phyloP scores from a whole-genome alignment of 2,797 vertebrate genomes.

The Chelon labrosus region DNA sequence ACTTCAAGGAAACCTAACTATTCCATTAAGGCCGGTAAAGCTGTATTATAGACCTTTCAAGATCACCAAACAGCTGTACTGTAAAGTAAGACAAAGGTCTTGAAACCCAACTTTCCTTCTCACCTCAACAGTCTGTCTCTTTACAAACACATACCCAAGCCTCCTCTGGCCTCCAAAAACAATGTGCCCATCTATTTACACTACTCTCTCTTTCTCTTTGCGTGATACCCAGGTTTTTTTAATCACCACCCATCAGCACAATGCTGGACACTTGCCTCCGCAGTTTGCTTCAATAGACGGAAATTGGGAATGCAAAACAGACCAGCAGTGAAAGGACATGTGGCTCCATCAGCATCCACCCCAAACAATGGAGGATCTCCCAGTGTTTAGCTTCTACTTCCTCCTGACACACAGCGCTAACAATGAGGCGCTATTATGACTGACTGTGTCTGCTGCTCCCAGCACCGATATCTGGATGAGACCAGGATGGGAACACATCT shows the following conservation, averaged over 20 bases:
- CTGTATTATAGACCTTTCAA: slow-evolving; percentile 19
- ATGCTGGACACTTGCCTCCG: slow-evolving; percentile 77
- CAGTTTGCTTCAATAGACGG: slow-evolving; percentile 76
- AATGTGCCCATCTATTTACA: slow-evolving; percentile 65
- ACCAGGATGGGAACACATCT: slow-evolving; percentile 38
- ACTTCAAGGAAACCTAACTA: too few species aligned
- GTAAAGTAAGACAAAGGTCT: slow-evolving; percentile 38
- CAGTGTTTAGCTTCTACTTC: slow-evolving; percentile 77
- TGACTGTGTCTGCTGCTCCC: slow-evolving; percentile 47
- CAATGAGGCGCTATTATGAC: slow-evolving; percentile 74
- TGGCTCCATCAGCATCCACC: slow-evolving; percentile 74
- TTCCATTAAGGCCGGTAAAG: slow-evolving; percentile 7
- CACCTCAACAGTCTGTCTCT: not conserved
- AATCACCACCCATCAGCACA: slow-evolving; percentile 70
- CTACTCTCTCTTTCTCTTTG: slow-evolving; percentile 41
- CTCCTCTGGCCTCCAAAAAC: slow-evolving; percentile 44
- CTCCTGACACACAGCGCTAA: slow-evolving; percentile 67
- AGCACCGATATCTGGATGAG: slow-evolving; percentile 40
- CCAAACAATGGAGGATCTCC: slow-evolving; percentile 79
- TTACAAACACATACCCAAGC: slow-evolving; percentile 22
- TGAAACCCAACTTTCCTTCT: slow-evolving; percentile 25
- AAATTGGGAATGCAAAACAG: slow-evolving; percentile 81
- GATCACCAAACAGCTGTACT: slow-evolving; percentile 54
- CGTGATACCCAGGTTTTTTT: slow-evolving; percentile 57
- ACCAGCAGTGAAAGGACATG: slow-evolving; percentile 76